These are phyloP conservation scores for Marmota flaviventris DNA, from an alignment of 2,113 vertebrate genomes.

Conservation along the genomic window DNA sequence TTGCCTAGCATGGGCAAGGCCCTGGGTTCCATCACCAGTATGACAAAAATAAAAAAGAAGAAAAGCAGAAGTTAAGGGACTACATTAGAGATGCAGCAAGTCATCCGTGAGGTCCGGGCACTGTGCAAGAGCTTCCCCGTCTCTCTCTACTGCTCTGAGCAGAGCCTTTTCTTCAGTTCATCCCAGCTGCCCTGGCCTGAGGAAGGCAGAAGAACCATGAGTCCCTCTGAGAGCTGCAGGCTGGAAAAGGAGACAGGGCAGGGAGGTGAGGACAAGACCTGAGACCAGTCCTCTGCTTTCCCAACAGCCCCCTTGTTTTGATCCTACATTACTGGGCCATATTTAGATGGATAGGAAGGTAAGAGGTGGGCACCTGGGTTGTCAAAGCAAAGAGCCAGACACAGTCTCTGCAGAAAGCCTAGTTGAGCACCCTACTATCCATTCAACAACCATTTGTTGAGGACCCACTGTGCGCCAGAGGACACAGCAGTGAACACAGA, in stretches of 20 bases:
- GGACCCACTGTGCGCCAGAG: background rate
- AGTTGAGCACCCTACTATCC: rapidly evolving
- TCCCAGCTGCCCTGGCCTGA: background rate
- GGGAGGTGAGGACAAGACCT: background rate
- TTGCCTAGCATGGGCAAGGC: background rate
- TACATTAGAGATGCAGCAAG: background rate
- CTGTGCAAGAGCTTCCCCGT: rapidly evolving
- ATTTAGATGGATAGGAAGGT: background rate
- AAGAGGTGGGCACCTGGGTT: background rate
- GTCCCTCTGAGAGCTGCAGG: background rate
- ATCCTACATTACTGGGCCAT: background rate
- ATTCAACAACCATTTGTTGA: rapidly evolving
- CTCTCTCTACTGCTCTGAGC: background rate
- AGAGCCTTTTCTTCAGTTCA: background rate
- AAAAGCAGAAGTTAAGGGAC: background rate
- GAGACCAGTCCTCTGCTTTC: background rate
- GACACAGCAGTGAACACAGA: background rate
- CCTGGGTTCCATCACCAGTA: no score
- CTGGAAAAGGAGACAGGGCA: rapidly evolving
- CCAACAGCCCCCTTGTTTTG: background rate
- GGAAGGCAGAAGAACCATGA: rapidly evolving
- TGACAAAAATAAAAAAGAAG: no score
- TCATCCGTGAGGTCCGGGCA: rapidly evolving
- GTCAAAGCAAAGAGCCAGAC: background rate
- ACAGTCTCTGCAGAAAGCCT: background rate